A percentile compares a stretch with the other conserved stretches of the same genome.
Conservation (phyloP, 2,797 vertebrate genomes). For the Chromis chromis region DNA sequence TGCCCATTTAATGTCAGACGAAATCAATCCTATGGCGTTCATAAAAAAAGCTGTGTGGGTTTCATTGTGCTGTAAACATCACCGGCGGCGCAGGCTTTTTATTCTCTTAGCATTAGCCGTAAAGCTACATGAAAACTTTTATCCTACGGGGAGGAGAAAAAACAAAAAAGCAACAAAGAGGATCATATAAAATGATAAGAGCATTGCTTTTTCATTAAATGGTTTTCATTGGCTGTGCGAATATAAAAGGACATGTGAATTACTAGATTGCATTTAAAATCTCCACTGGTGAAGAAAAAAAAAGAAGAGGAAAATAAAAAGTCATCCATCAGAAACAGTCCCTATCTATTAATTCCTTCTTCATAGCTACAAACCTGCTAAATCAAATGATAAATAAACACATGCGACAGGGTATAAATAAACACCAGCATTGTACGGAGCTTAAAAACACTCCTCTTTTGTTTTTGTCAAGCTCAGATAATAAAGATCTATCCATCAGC, state of each 20-base stretch:
- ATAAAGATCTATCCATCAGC: slow-evolving; percentile 23
- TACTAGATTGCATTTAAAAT: slow-evolving; percentile 50
- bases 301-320: slow-evolving; percentile 4
- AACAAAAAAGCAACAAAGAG: slow-evolving; percentile 43
- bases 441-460: slow-evolving; percentile 26
- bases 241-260: slow-evolving; percentile 51
- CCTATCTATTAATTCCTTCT: slow-evolving; percentile 45
- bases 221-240: slow-evolving; percentile 34
- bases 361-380: slow-evolving; percentile 27
- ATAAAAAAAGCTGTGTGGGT: slow-evolving; percentile 68
- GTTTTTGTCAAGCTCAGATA: slow-evolving; percentile 29
- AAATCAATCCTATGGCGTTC: slow-evolving; percentile 70
- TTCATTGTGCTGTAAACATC: slow-evolving; percentile 72
- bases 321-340: slow-evolving; percentile 33
- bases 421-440: slow-evolving; percentile 24
- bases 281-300: slow-evolving; percentile 2
- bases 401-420: slow-evolving; percentile 11
- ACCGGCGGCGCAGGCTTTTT: slow-evolving; percentile 32
- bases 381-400: slow-evolving; percentile 35
- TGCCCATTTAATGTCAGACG: slow-evolving; percentile 69
- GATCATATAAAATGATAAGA: slow-evolving; percentile 68
- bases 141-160: neutral
- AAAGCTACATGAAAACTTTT: slow-evolving; percentile 33
- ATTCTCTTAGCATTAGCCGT: slow-evolving; percentile 42
- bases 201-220: slow-evolving; percentile 70